Percentiles rank a stretch among this genome's conserved stretches.
These are phyloP conservation scores for Axea sp. DNA, from an alignment of 2,888 invertebrate species.

Conservation along the genomic window DNA sequence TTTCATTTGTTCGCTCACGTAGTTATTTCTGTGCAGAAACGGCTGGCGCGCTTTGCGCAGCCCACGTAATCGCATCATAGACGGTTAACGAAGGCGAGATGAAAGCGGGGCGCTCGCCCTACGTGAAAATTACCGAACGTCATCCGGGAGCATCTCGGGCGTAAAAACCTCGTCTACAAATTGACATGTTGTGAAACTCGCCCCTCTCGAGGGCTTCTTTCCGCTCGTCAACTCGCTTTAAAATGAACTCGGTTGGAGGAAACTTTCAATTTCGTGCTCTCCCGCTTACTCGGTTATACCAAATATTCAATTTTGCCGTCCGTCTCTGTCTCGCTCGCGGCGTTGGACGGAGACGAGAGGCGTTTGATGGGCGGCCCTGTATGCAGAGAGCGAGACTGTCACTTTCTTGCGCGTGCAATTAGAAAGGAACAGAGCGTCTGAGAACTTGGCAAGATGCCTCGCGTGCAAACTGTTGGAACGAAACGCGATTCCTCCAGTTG, in stretches of 20 bases:
- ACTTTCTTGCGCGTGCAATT: no score
- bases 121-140: slow-evolving; percentile 51
- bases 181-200: slow-evolving; percentile 50
- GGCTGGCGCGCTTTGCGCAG: no score
- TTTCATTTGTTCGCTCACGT: slow-evolving; percentile 36
- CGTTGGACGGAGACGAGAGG: no score
- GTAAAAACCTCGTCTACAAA: slow-evolving; percentile 55
- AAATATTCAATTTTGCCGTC: no score
- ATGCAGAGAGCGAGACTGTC: no score
- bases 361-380: no score
- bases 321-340: no score
- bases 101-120: slow-evolving; percentile 35
- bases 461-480: no score
- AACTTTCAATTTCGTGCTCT: slow-evolving; percentile 6
- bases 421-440: no score
- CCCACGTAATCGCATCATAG: slow-evolving; percentile 58
- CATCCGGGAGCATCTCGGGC: slow-evolving; percentile 35
- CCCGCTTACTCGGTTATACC: no score
- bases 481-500: no score
- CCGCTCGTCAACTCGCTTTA: slow-evolving; percentile 19
- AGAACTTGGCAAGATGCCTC: no score
- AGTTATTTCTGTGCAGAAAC: slow-evolving; percentile 36
- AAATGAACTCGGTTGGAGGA: slow-evolving; percentile 26
- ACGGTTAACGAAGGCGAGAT: slow-evolving; percentile 46
- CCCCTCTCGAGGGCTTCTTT: slow-evolving; percentile 39